Evolutionary conservation across 2,888 invertebrate species (phyloP).

Genomic region (Athalia circularis): DNA sequence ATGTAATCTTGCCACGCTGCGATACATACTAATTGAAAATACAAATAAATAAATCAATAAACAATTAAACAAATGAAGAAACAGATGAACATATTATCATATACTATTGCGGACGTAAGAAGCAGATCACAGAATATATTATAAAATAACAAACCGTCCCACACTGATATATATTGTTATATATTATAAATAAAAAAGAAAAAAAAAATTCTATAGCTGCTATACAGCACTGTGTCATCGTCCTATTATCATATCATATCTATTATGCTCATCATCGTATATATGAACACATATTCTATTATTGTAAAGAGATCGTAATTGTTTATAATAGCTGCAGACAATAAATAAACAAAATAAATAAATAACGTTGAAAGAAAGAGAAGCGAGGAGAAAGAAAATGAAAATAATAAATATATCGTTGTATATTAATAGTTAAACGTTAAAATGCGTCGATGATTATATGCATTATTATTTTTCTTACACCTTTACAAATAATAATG

Average conservation of each 20-base stretch:
- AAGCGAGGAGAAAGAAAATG: constrained; percentile 19
- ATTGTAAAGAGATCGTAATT: constrained; percentile 60
- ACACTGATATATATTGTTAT: constrained; percentile 47
- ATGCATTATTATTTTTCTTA: too few relatives aligned
- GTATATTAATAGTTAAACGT: too few relatives aligned
- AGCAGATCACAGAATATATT: constrained; percentile 11
- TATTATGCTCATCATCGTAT: constrained; percentile 25
- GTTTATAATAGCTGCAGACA: constrained; percentile 56
- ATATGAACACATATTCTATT: not conserved
- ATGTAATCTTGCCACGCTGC: constrained; percentile 38
- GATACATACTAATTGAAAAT: constrained; percentile 21
- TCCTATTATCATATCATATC: constrained; percentile 47
- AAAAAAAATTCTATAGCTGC: constrained; percentile 46
- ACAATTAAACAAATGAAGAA: not conserved
- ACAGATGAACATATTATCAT: not conserved
- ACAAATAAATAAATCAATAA: constrained; percentile 7
- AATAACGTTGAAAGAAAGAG: constrained; percentile 58
- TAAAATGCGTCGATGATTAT: not conserved
- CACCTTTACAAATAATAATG: too few relatives aligned
- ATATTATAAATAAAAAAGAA: not conserved
- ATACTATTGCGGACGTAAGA: not conserved
- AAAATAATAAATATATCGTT: not conserved
- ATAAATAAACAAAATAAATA: constrained; percentile 53
- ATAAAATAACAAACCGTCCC: constrained; percentile 52
- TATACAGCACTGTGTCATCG: constrained; percentile 1